Base-by-base conservation (phyloP, 2,113 vertebrate genomes). In the Tenrec ecaudatus region DNA sequence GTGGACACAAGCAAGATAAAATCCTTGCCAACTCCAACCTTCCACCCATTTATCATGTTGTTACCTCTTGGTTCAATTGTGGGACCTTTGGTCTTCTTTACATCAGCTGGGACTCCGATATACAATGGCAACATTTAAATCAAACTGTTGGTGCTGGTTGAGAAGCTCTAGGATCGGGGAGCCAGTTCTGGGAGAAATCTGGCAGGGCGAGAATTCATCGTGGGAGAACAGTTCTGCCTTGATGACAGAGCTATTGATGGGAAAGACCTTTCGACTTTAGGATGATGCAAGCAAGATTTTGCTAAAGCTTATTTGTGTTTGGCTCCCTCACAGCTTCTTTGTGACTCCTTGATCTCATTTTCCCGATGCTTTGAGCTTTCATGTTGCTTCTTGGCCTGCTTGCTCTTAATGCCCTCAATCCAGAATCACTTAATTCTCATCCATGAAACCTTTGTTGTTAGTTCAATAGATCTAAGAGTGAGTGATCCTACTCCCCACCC, bases 111-210 rank as follows among this genome's bases (percentile, higher is more conserved):
- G 64, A 15, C 29, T 0, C 11, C 1, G n/a, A 23, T 73, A 79
- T 27, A 40, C 31, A 57, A 0, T 4, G 11, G 0, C n/a, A 66
- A 6, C 0, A 33, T 71, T 92, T 40, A 71, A 88, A 62, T 40
- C 58, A 78, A 71, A 60, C 27, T 62, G 68, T 33, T 53, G 40
- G 80, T 82, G 62, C 29, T 90, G 91, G 58, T 86, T 93, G 31
- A 36, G 80, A 82, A 71, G 6, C 60, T 88, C 73, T 7, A 60
- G 76, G 11, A 66, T 11, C 85, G 76, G 64, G 22, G 12, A 53
- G 47, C 47, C 5, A 53, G 82, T 88, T 97, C 73, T 68, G 11
- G 82, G 82, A 94, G 82, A 82, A 92, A 90, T 90, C 64, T 68
- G 62, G 12, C 66, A n/a, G 60, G 33, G 69, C 36, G 36, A 78